These are phyloP conservation scores for Pachyramphus minor DNA, from an alignment of 2,113 vertebrate species.

Conservation along the genomic window DNA sequence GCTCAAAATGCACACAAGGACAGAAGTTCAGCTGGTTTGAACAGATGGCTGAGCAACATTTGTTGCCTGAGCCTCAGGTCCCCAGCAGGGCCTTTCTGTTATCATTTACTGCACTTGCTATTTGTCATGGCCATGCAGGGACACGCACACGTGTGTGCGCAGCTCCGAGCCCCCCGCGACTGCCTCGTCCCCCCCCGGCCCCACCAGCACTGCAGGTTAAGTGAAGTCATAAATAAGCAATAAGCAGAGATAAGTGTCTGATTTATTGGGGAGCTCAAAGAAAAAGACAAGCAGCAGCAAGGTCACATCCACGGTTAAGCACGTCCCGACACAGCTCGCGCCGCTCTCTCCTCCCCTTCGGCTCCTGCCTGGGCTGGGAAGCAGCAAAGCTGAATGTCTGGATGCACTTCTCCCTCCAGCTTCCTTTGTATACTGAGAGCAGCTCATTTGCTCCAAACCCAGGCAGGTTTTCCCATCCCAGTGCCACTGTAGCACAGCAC, in stretches of 20 bases:
- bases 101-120: fast-evolving
- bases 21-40: background rate
- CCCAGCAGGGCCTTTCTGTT: background rate
- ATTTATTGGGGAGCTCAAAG: constrained; percentile 34
- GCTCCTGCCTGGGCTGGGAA: background rate
- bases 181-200: background rate
- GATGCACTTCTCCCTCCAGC: fast-evolving
- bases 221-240: constrained; percentile 38
- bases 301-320: background rate
- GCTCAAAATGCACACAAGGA: fast-evolving
- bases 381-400: background rate
- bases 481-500: fast-evolving
- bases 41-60: background rate
- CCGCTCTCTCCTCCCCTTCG: background rate
- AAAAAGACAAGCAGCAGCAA: background rate
- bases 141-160: background rate
- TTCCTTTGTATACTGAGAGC: background rate
- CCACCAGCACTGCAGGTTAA: background rate
- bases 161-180: background rate
- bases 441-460: background rate
- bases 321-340: background rate
- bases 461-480: background rate
- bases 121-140: background rate
- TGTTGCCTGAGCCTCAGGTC: background rate
- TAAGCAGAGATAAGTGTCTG: constrained; percentile 23